Evolutionary conservation across 2,888 invertebrate genomes (phyloP), one percentile per base, ranked within the genome.

Genomic region (Eupeodes luniger): DNA sequence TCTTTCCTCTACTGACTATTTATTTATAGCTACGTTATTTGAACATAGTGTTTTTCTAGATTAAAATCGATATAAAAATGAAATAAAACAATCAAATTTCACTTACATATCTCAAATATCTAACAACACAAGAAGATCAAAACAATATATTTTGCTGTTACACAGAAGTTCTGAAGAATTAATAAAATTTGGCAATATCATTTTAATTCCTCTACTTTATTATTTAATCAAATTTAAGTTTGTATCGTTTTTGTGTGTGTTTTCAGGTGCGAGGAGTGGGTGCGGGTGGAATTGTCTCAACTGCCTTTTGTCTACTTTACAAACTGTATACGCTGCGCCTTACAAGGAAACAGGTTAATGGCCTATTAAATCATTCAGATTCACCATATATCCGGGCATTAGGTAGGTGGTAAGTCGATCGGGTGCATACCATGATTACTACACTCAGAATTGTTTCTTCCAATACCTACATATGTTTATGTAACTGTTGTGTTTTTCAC

Each of bases 221-320:
- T 40, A 7, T 40, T 40, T 40, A 36, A 62, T 19, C 40, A 7
- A 27, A 64, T 27, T 19, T 27, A 47, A 36, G 61, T 10, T 55
- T 47, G 16, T 27, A 27, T 51, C 69, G 2, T 9, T 70, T 51
- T 55, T 11, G 27, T 27, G 27, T 27, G 27, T 55, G 4, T 34
- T 85, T 81, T 72, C 92, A 98, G 97, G 98, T 99, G 7, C 96
- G 99, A 89, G 99, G 99, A 44, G 99, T 99, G 47, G 99, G 99
- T 55, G 99, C 99, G 57, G 99, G 99, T 75, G 99, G 99, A 70
- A 99, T 99, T 86, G 99, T 99, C 27, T 99, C 99, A n/a, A 99
- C 99, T 83, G 99, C 99, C 0, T 99, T 98, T 94, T 99, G 99
- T 93, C 95, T 99, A n/a, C 95, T 99, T 49, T 99, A 99, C 94